Evolutionary conservation across 2,888 invertebrate genomes (phyloP), one percentile per base, ranked within the genome.

Genomic region (Boloria selene): DNA sequence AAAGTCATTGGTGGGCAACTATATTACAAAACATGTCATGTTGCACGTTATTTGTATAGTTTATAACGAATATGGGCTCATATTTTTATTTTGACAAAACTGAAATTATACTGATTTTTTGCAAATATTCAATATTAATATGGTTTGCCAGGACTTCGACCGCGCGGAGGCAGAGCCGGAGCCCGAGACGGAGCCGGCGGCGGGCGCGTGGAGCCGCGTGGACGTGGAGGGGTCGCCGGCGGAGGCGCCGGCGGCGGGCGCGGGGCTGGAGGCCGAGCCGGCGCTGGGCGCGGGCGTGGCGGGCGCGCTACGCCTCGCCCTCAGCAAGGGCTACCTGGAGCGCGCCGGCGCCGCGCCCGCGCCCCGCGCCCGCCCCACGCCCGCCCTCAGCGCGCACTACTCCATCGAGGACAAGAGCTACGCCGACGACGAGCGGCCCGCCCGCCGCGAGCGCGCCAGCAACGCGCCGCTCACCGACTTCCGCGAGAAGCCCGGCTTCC

Each of bases 321-420:
- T 96, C 84, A 97, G 97, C 79, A 99, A 99, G 93, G 99, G 97
- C 13, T 98, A 98, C 87, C 93, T 98, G 66, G 97, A 98, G 85
- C 95, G 96, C 74, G 96, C 96, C 74, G 94, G 95, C 61, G 93
- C 94, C 65, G 96, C 96, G 82, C 88, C 96, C 6, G 55, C 60
- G 18, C 95, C 75, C 80, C 74, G 68, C 68, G 55, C 50, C 58
- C 31, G 31, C 31, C 2, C 31, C 31, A 10, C 54, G 65, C 49
- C 70, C 63, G 61, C 69, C 73, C 77, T 80, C 54, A 74, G 77
- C 70, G 81, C 80, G 14, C 76, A 82, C 77, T 84, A 84, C 79
- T 80, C 80, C 77, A 96, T 78, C 68, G 79, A 77, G 71, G 79
- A 78, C 78, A 87, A 87, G 82, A 79, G 78, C 2, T 76, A 80